Base-by-base conservation (phyloP, 2,113 vertebrate species). In the Thunnus maccoyii region DNA sequence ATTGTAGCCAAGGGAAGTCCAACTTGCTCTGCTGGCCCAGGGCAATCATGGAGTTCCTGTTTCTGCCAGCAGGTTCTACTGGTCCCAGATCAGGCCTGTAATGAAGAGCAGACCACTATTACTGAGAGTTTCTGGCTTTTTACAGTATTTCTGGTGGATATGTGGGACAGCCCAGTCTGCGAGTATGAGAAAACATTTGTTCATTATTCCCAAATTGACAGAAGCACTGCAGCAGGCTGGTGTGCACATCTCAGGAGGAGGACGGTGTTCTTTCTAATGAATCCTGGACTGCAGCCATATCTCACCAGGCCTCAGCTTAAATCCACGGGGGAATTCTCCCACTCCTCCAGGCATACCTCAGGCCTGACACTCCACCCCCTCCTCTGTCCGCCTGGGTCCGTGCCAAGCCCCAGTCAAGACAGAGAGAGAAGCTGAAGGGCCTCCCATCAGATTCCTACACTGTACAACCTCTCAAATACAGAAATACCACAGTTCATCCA, bases 31-130 rank as follows among this genome's bases (percentile, higher is more conserved):
- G 92, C 69, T 95, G 94, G 30, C 94, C 94, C 83, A 97, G 82
- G 70, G 92, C 36, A 2, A 96, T 96, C 96, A 97, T 96, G 47
- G 96, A 97, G 91, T 94, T 97, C 85, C 96, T 96, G 89, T 96
- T 95, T 61, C 78, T 93, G 72, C 91, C 92, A n/a, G 80, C 93
- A 25, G 89, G 12, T 41, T 96, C 94, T 0, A 83, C 74, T 82
- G 89, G 81, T 14, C 75, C 72, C 83, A 91, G 60, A 81, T 97
- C 96, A 72, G 96, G 95, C 82, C 96, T 97, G 88, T 85, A 14
- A 32, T 25, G 25, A 72, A 67, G 0, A 32, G n/a, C 16, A 84
- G 22, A 54, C 18, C 10, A n/a, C 63, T 48, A 63, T 54, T 54
- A 66, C 7, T 17, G 63, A 44, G 48, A 56, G 25, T 16, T 41